Evolutionary conservation across 2,888 invertebrate genomes (phyloP).

Genomic region (Thymelicus sylvestris): DNA sequence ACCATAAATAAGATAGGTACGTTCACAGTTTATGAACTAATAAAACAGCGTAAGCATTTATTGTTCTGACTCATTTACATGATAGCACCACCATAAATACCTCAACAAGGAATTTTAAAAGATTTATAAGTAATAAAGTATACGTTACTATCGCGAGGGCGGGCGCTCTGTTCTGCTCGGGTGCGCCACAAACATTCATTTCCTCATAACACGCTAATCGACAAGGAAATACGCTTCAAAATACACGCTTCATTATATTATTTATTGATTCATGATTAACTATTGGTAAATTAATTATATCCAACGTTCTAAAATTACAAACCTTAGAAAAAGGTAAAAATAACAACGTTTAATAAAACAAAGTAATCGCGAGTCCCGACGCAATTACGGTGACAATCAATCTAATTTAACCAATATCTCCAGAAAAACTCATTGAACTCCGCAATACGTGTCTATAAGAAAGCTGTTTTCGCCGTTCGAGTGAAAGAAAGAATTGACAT

Average conservation of each 20-base stretch:
- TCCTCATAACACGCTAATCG: conserved; percentile 57
- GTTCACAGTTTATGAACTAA: too few relatives aligned
- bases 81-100: background rate
- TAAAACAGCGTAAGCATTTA: background rate
- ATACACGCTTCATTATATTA: background rate
- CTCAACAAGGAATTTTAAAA: background rate
- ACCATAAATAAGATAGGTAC: too few relatives aligned
- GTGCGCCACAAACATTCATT: conserved; percentile 52
- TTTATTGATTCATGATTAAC: background rate
- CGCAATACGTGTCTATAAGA: conserved; percentile 43
- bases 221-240: conserved; percentile 20
- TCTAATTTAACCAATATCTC: conserved; percentile 22
- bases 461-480: conserved; percentile 64
- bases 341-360: background rate
- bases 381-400: background rate
- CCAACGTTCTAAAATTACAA: too few relatives aligned
- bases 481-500: conserved; percentile 75
- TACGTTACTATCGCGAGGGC: conserved; percentile 16
- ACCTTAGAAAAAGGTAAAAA: background rate
- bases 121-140: background rate
- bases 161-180: conserved; percentile 52
- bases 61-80: background rate
- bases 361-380: conserved; percentile 1
- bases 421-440: conserved; percentile 44
- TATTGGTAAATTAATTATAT: background rate